Base-by-base conservation (phyloP, 2,888 invertebrate species). In the Agonum fuliginosum region DNA sequence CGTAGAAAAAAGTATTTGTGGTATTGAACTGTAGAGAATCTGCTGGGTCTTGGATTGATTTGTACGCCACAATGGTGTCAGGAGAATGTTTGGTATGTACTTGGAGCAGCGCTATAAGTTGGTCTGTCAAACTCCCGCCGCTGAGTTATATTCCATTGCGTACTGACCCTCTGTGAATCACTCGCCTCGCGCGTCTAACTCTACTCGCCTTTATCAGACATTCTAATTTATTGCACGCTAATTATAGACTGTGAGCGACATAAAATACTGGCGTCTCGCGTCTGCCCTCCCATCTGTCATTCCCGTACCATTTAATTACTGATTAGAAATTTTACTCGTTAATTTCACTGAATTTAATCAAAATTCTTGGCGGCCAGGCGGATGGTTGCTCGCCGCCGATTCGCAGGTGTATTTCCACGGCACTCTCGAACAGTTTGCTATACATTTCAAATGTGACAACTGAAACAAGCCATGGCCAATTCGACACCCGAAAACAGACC, bases 201-300 rank as follows among this genome's bases (percentile, higher is more conserved):
- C n/a, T 54, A 5, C 5, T 80, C 80, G 80, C 81, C 80, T 82
- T 82, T 82, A 82, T 82, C 83, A 81, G 82, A 82, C 83, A 80
- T 80, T 80, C 82, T 83, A 82, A 83, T 83, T 83, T 83, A 83
- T 83, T 82, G 81, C 79, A 78, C 82, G 79, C 82, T 83, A 83
- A 83, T 83, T 83, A 83, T 83, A 83, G 83, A 81, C 54, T 81
- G 81, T 80, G 82, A 82, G 81, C 80, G 83, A 83, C 83, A 83
- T 83, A 83, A 83, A 83, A 83, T 82, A 83, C 81, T 79, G 79
- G 78, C 79, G 79, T 79, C 81, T 79, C 79, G 78, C 79, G 79
- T 79, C 81, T 78, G 80, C 81, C 80, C 82, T 81, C 82, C 81
- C 80, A 81, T 81, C 81, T 80, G 80, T 80, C 81, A 75, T 71